Base-by-base conservation (phyloP, 2,888 invertebrate species). In the Drosophila diplacantha region DNA sequence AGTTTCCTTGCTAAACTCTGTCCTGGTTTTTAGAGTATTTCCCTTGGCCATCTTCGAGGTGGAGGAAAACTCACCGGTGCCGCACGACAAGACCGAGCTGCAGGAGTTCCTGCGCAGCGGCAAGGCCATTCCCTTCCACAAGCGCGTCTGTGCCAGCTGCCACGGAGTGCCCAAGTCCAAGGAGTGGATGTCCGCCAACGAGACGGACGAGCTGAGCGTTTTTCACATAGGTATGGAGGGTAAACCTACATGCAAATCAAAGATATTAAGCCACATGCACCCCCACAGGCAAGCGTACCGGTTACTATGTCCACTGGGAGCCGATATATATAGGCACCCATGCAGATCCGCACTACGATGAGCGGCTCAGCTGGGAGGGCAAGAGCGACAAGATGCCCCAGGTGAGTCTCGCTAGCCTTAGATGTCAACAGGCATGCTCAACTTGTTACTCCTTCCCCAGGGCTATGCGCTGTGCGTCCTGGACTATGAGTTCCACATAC, bases 361-460 rank as follows among this genome's bases (percentile, higher is more conserved):
- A 97, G 87, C 90, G 96, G 83, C 92, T 97, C 66, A 95, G 95
- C 86, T 97, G 97, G 96, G 96, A 97, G 86, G 97, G 97, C 41
- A 95, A 95, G 89, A 94, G 95, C 88, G 97, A 97, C 89, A 97
- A 97, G 90, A 97, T 97, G 96, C 95, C 96, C 64, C 97, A 97
- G 93, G 96, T 96, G 87, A 86, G 72, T 61, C 7, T 1, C 2
- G 0, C 5, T 0, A 18, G 24, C 39, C 50, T 20, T 16, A 7
- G 7, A 11, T 1, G 0, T 11, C 11, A 3, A 8, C 0, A n/a
- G 11, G 14, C 8, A 3, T 2, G 3, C 16, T 41, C 8, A 46
- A 26, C 8, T 8, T 20, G 5, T 4, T 41, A 26, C 16, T 8
- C 4, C 1, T 24, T 3, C 16, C 16, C 32, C 94, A 96, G 96